Conservation (phyloP, 37 sponge, comb jelly and placozoan genomes). For the Agelas oroides region DNA sequence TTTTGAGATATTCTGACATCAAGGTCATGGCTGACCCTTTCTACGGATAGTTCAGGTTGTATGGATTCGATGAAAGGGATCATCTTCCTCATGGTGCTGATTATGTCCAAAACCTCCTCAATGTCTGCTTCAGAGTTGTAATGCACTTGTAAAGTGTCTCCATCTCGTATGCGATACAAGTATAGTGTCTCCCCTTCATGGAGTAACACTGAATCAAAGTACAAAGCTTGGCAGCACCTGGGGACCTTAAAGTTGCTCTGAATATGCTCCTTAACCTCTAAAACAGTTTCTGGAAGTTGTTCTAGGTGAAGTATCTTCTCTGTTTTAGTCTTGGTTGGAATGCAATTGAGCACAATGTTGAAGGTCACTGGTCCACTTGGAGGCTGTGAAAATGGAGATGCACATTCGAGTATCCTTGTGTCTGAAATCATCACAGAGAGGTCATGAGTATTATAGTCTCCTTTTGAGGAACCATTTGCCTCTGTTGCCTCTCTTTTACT, state of each 20-base stretch:
- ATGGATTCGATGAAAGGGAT: background rate
- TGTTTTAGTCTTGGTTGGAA: background rate
- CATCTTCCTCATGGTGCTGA: background rate
- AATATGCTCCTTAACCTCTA: conserved; percentile 17
- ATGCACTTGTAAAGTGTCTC: conserved; percentile 16
- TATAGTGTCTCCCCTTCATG: background rate
- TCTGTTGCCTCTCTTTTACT: too few species aligned
- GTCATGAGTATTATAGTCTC: too few species aligned
- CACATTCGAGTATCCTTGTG: too few species aligned
- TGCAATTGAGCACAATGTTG: background rate
- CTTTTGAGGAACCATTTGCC: too few species aligned
- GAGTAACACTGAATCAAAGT: background rate
- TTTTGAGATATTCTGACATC: background rate
- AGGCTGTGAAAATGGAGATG: background rate
- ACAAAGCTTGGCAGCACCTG: conserved; percentile 14
- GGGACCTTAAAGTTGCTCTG: conserved; percentile 32
- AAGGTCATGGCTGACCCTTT: background rate
- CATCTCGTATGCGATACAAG: background rate
- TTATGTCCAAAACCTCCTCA: conserved; percentile 10
- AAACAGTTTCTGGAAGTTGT: conserved; percentile 10
- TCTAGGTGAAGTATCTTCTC: background rate
- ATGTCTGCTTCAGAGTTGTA: conserved; percentile 22
- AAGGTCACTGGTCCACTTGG: background rate
- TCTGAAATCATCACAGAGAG: too few species aligned
- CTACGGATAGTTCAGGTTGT: background rate